Conservation (phyloP, 2,113 vertebrate genomes). For the Pan troglodytes region NHGRI_mPanTro3-v2.1_pri NC_072421.2:144516501-144517000, state of each 20-base stretch:
- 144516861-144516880: not conserved
- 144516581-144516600: not conserved
- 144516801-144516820: not conserved
- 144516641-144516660: not conserved
- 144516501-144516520: not conserved
- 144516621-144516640: not conserved
- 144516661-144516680: not conserved
- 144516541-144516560: not conserved
- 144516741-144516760: not conserved
- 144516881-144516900: not conserved
- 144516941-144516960: not conserved
- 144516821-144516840: not conserved
- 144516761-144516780: not conserved
- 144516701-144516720: not conserved
- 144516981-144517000: not conserved
- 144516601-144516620: not conserved
- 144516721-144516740: not conserved
- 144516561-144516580: not conserved
- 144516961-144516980: not conserved
- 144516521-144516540: not conserved
- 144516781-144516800: slow-evolving; percentile 5
- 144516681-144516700: not conserved
- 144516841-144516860: not conserved
- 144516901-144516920: not conserved
- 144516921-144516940: not conserved